These are phyloP conservation scores for Saguinus midas DNA, from an alignment of 2,113 vertebrate genomes.

Conservation along the genomic window DNA sequence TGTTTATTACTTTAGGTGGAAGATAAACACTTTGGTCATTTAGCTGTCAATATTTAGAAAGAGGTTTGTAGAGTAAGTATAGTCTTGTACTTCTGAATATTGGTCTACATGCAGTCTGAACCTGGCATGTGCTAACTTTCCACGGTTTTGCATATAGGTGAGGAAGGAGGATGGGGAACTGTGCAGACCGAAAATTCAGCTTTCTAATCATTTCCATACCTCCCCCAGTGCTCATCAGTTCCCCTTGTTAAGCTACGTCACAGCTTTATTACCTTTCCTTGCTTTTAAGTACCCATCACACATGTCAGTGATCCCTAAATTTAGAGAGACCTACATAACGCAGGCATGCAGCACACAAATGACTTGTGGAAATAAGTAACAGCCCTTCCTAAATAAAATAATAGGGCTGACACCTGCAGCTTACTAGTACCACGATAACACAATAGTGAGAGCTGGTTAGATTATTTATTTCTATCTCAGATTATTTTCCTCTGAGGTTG, in stretches of 20 bases:
- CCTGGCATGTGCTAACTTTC: conserved; percentile 70
- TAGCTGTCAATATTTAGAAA: conserved; percentile 53
- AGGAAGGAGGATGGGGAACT: conserved; percentile 54
- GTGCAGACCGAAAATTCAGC: conserved; percentile 49
- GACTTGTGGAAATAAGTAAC: conserved; percentile 9
- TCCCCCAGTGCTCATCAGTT: conserved; percentile 56
- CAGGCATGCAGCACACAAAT: background rate
- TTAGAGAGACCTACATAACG: conserved; percentile 14
- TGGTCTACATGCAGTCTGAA: conserved; percentile 39
- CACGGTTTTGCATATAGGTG: conserved; percentile 55
- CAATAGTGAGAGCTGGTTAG: background rate
- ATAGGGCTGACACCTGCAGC: background rate
- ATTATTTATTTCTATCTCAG: conserved; percentile 43
- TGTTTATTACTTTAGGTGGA: conserved; percentile 69
- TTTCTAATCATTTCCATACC: conserved; percentile 63
- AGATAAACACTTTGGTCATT: conserved; percentile 57
- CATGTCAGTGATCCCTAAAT: conserved; percentile 30
- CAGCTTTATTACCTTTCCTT: conserved; percentile 54
- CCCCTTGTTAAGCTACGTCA: conserved; percentile 71
- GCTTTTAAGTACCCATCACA: conserved; percentile 46
- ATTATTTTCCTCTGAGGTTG: conserved; percentile 36
- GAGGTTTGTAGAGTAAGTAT: background rate
- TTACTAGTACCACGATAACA: conserved; percentile 30
- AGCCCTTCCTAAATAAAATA: conserved; percentile 18
- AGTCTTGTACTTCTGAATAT: conserved; percentile 36